A percentile compares a stretch with the other conserved stretches of the same genome.
phyloP scores from a whole-genome alignment of 2,888 invertebrate species.

The Leptura quadrifasciata region DNA sequence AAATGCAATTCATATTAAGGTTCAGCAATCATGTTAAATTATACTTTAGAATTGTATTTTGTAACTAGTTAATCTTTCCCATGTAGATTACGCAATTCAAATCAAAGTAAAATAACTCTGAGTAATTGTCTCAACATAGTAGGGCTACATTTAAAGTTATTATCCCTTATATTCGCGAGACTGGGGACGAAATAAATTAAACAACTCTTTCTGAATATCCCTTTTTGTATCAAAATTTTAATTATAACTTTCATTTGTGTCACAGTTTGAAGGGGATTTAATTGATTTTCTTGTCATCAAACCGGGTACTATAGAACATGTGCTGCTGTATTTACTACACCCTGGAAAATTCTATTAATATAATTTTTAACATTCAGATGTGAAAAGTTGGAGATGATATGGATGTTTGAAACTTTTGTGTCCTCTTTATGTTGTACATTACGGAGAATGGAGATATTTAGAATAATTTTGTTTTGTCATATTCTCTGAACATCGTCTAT shows the following conservation, averaged over 20 bases:
- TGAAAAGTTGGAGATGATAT: slow-evolving; percentile 9
- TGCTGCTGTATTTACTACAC: slow-evolving; percentile 8
- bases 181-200: slow-evolving; percentile 34
- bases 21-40: background rate
- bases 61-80: background rate
- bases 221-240: slow-evolving; percentile 35
- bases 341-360: slow-evolving; percentile 8
- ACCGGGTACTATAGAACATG: slow-evolving; percentile 12
- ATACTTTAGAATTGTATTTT: background rate
- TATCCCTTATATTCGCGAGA: background rate
- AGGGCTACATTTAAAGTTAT: slow-evolving; percentile 31
- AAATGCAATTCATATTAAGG: too few species aligned
- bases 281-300: slow-evolving; percentile 36
- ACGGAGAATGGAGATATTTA: background rate
- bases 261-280: slow-evolving; percentile 30
- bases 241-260: slow-evolving; percentile 34
- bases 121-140: slow-evolving; percentile 23
- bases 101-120: slow-evolving; percentile 21
- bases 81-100: background rate
- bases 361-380: slow-evolving; percentile 8
- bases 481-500: background rate
- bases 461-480: background rate
- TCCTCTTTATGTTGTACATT: background rate
- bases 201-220: slow-evolving; percentile 28
- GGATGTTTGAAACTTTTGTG: slow-evolving; percentile 11